Percentiles rank a stretch among this genome's conserved stretches.
phyloP scores from a whole-genome alignment of 2,888 invertebrate species.

The Ophioninae sp. region DNA sequence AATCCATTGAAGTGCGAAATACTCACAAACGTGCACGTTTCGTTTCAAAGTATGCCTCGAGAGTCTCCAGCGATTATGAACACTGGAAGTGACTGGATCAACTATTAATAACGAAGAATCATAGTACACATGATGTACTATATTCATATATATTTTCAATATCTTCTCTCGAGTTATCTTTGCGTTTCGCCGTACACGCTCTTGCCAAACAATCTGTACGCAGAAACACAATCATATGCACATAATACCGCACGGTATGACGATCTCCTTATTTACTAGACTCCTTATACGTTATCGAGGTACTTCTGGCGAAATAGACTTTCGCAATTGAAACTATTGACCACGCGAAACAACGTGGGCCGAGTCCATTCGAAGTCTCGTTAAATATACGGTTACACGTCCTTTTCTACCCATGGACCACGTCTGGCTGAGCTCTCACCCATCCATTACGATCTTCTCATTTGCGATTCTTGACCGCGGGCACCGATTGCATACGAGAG shows the following conservation, averaged over 20 bases:
- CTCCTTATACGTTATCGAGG: conserved; percentile 60
- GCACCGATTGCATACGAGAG: conserved; percentile 12
- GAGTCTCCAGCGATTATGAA: too few species aligned
- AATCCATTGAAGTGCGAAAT: too few species aligned
- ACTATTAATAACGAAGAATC: too few species aligned
- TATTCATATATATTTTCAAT: too few species aligned
- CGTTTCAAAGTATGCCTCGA: too few species aligned
- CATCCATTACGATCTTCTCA: conserved; percentile 54
- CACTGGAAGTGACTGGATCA: too few species aligned
- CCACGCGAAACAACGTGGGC: conserved; percentile 7
- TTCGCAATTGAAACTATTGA: neutral
- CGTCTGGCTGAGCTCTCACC: conserved; percentile 30
- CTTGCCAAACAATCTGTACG: too few species aligned
- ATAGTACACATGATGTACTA: too few species aligned
- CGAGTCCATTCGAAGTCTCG: conserved; percentile 2
- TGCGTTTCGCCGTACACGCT: too few species aligned
- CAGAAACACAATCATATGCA: neutral
- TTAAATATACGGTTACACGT: neutral
- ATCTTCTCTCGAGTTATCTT: too few species aligned
- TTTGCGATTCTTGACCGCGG: conserved; percentile 57
- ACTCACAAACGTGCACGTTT: too few species aligned
- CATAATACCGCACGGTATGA: conserved; percentile 63
- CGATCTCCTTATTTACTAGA: conserved; percentile 68
- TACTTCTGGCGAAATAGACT: conserved; percentile 11
- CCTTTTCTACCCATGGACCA: conserved; percentile 48